phyloP scores from a whole-genome alignment of 2,888 invertebrate species.

The Dasypogon diadema region DNA sequence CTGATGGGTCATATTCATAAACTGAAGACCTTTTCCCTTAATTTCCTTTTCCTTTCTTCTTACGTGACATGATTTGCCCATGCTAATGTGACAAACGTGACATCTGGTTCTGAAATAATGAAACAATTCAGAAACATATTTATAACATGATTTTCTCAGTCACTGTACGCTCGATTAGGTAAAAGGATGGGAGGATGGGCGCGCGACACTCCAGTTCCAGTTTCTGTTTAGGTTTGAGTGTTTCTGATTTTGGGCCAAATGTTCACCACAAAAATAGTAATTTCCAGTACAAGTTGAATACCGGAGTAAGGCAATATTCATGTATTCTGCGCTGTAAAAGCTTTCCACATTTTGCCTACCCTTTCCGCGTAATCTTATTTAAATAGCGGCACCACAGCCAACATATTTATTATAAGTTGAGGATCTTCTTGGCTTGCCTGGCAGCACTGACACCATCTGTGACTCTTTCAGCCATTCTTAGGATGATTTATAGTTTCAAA shows the following conservation, averaged over 20 bases:
- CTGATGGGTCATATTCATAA: constrained; percentile 40
- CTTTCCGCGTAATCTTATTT: constrained; percentile 21
- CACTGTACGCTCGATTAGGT: constrained; percentile 21
- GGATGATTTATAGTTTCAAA: constrained; percentile 19
- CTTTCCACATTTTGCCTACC: neutral
- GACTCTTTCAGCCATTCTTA: constrained; percentile 16
- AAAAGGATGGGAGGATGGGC: neutral
- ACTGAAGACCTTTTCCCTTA: constrained; percentile 48
- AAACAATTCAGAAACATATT: constrained; percentile 54
- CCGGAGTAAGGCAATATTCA: neutral
- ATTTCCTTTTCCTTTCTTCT: constrained; percentile 52
- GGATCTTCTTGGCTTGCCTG: neutral
- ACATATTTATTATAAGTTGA: neutral
- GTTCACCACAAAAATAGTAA: constrained; percentile 42
- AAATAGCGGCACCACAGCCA: constrained; percentile 26
- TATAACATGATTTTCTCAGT: constrained; percentile 52
- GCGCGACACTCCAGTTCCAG: neutral
- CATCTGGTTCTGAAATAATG: constrained; percentile 50
- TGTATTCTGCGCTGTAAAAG: neutral
- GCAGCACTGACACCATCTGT: constrained; percentile 17
- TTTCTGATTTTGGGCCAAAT: constrained; percentile 25
- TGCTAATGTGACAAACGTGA: constrained; percentile 55
- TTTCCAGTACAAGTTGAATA: constrained; percentile 20
- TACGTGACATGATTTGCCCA: constrained; percentile 55
- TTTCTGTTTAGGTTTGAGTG: constrained; percentile 6